Evolutionary conservation across 2,113 vertebrate species (phyloP).

Genomic region (Tragelaphus scriptus): DNA sequence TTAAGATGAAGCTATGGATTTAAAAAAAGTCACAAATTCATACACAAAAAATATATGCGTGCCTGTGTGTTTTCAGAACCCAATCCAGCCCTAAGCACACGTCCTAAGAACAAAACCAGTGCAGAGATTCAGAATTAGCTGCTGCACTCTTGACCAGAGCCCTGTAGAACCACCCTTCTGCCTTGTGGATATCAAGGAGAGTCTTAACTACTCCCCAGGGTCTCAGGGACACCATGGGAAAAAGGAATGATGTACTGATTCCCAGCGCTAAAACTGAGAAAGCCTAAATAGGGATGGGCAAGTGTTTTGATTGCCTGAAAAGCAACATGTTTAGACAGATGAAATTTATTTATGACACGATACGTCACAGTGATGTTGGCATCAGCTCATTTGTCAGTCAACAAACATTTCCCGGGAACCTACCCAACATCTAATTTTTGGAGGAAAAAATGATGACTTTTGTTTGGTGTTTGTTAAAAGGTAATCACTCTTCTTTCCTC

Average conservation of each 20-base stretch:
- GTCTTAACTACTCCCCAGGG: background rate
- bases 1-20: background rate
- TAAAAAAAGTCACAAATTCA: background rate
- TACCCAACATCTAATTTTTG: background rate
- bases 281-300: background rate
- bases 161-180: background rate
- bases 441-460: background rate
- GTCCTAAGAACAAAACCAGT: background rate
- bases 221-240: background rate
- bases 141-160: background rate
- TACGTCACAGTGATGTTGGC: background rate
- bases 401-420: background rate
- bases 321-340: conserved; percentile 8
- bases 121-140: background rate
- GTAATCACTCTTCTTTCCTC: background rate
- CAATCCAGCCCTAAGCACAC: background rate
- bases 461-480: conserved; percentile 20
- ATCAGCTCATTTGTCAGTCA: conserved; percentile 5
- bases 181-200: background rate
- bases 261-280: background rate
- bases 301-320: background rate
- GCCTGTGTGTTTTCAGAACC: background rate
- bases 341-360: background rate
- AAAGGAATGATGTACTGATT: background rate
- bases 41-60: background rate